phyloP scores from a whole-genome alignment of 2,113 vertebrate species.

The Urocitellus parryii region DNA sequence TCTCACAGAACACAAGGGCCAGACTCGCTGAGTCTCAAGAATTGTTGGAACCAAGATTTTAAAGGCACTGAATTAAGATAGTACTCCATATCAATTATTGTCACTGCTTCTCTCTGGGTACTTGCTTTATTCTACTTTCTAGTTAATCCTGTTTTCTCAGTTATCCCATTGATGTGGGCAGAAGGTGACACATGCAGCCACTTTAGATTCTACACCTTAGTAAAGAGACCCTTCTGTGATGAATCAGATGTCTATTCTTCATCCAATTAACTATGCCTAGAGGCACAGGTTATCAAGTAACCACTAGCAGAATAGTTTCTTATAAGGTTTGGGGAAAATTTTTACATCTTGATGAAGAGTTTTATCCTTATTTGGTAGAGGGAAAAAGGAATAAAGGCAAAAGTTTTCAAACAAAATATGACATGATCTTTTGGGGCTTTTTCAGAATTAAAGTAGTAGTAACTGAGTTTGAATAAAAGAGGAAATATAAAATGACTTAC shows the following conservation, averaged over 20 bases:
- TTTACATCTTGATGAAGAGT: not conserved
- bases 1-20: not conserved
- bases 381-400: not conserved
- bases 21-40: not conserved
- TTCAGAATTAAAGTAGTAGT: not conserved
- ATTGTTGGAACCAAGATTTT: not conserved
- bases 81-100: not conserved
- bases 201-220: not conserved
- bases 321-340: not conserved
- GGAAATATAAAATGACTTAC: not conserved
- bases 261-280: not conserved
- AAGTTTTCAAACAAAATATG: not conserved
- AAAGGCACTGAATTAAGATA: not conserved
- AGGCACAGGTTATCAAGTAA: not conserved
- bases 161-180: not conserved
- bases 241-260: not conserved
- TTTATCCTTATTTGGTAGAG: not conserved
- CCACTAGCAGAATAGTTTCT: not conserved
- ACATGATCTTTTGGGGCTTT: not conserved
- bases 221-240: not conserved
- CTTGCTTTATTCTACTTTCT: not conserved
- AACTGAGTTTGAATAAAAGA: not conserved
- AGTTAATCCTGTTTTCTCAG: not conserved
- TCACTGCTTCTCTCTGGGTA: not conserved
- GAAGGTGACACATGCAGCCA: not conserved